Percentiles rank a stretch among this genome's conserved stretches.
These are phyloP conservation scores for Atta cephalotes DNA, from an alignment of 1,140 invertebrate genomes.

Conservation along the genomic window DNA sequence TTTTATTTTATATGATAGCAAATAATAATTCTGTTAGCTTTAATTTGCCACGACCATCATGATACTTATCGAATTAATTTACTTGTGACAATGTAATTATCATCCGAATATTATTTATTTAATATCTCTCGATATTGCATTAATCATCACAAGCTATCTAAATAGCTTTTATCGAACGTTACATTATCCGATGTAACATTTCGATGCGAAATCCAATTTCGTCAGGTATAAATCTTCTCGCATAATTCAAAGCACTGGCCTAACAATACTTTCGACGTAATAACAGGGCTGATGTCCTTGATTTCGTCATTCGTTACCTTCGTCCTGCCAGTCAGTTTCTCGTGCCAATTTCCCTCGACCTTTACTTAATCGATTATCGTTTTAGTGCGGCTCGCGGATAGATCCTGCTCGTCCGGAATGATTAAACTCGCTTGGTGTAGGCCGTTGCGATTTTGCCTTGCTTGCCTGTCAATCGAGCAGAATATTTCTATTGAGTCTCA, in stretches of 20 bases:
- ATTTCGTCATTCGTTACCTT: constrained; percentile 53
- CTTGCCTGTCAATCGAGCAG: background rate
- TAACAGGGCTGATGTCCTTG: constrained; percentile 38
- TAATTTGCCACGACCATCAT: background rate
- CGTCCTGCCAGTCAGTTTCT: constrained; percentile 43
- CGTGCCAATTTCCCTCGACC: constrained; percentile 60
- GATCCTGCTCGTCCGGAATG: constrained; percentile 40
- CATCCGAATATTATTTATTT: background rate
- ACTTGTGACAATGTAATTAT: background rate
- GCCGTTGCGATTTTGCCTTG: background rate
- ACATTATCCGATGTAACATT: constrained; percentile 12
- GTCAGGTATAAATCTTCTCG: background rate
- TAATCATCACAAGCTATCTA: background rate
- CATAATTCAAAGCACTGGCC: constrained; percentile 12
- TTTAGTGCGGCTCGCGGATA: constrained; percentile 46
- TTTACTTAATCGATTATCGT: constrained; percentile 50
- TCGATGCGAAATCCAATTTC: constrained; percentile 6
- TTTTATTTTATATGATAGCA: background rate
- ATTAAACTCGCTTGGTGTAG: constrained; percentile 36
- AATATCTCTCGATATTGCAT: background rate
- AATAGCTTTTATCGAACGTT: background rate
- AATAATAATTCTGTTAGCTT: constrained; percentile 2
- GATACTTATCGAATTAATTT: background rate
- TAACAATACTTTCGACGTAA: constrained; percentile 30
- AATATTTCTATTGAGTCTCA: background rate